These are phyloP conservation scores for Steromphala cineraria DNA, from an alignment of 2,888 invertebrate species.

Conservation along the genomic window DNA sequence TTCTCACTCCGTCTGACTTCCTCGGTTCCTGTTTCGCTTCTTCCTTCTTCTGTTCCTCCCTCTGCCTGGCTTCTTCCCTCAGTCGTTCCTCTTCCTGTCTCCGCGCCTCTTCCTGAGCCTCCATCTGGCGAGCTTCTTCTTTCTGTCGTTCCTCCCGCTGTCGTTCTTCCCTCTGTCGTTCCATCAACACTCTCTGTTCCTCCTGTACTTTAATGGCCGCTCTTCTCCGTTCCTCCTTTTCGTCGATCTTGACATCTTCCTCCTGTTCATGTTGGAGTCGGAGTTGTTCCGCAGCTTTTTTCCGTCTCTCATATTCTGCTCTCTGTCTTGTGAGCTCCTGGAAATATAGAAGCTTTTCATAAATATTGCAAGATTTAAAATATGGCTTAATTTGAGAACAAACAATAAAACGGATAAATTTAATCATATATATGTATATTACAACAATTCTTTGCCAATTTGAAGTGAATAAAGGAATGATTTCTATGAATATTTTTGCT, in stretches of 20 bases:
- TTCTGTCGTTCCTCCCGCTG: constrained; percentile 37
- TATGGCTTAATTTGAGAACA: neutral
- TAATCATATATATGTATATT: no score
- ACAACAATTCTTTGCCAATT: no score
- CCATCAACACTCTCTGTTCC: constrained; percentile 66
- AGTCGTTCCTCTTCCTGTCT: constrained; percentile 41
- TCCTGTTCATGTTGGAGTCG: constrained; percentile 68
- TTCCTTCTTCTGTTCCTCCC: constrained; percentile 29
- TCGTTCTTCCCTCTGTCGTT: constrained; percentile 47
- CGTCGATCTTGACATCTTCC: constrained; percentile 57
- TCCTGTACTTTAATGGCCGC: constrained; percentile 65
- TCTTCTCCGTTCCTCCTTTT: constrained; percentile 65
- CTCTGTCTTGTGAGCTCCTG: constrained; percentile 74
- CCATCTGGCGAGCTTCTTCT: constrained; percentile 38
- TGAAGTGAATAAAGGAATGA: no score
- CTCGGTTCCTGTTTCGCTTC: constrained; percentile 7
- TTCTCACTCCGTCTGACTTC: constrained; percentile 22
- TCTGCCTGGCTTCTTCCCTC: constrained; percentile 29
- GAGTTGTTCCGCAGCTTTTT: constrained; percentile 70
- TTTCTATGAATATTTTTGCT: no score
- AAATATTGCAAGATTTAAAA: neutral
- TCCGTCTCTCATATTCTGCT: constrained; percentile 70
- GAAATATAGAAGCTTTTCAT: no score
- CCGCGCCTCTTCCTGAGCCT: constrained; percentile 26
- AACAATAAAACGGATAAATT: neutral